Evolutionary conservation across 2,888 invertebrate species (phyloP).

Genomic region (Nineta flava): DNA sequence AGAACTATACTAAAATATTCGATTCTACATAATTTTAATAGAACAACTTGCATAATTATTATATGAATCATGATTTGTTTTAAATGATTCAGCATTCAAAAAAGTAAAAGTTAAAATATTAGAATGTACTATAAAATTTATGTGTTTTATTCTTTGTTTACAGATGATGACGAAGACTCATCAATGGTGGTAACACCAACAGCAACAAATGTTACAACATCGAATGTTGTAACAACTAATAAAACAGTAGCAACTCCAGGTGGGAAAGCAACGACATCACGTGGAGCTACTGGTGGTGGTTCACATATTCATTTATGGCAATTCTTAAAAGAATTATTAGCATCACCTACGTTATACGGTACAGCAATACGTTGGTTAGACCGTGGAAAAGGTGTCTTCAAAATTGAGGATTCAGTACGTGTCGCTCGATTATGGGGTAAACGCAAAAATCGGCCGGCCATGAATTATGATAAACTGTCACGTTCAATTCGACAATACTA

Average conservation of each 20-base stretch:
- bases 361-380: constrained; percentile 97
- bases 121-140: constrained; percentile 15
- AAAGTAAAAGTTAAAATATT: not conserved
- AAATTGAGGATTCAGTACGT: constrained; percentile 95
- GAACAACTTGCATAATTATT: too few species aligned
- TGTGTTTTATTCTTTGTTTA: not conserved
- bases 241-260: too few species aligned
- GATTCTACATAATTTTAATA: too few species aligned
- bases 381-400: constrained; percentile 87
- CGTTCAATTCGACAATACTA: constrained; percentile 97
- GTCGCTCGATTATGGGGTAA: constrained; percentile 98
- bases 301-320: constrained; percentile 98
- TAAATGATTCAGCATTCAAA: not conserved
- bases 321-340: constrained; percentile 88
- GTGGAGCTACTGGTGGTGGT: constrained; percentile 34
- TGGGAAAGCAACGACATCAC: constrained; percentile 18
- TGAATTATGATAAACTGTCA: constrained; percentile 99
- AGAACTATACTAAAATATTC: too few species aligned
- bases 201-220: constrained; percentile 9
- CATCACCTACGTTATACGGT: constrained; percentile 75
- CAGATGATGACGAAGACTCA: constrained; percentile 32
- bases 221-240: constrained; percentile 7
- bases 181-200: constrained; percentile 16
- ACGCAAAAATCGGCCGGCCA: constrained; percentile 93
- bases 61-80: too few species aligned